A percentile compares a stretch with the other conserved stretches of the same genome.
Evolutionary conservation across 2,797 vertebrate species (phyloP).

Genomic region (Sebastes cheni): DNA sequence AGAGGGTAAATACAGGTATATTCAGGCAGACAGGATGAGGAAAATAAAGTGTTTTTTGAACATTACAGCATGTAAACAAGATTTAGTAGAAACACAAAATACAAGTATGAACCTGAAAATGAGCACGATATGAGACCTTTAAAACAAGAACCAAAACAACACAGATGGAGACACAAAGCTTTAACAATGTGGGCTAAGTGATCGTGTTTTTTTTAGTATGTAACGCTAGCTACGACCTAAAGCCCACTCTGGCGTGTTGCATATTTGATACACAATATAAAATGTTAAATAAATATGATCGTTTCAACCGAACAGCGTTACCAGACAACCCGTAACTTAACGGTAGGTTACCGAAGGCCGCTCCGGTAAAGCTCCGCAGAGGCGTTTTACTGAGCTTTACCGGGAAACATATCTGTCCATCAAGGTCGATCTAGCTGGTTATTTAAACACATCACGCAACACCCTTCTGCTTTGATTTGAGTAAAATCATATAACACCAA

Average conservation of each 20-base stretch:
- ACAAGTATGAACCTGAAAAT: too few species aligned
- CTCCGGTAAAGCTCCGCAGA: slow-evolving; percentile 26
- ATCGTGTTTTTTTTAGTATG: neutral
- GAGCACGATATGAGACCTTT: too few species aligned
- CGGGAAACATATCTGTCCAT: neutral
- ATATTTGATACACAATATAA: neutral
- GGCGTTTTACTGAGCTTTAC: slow-evolving; percentile 23
- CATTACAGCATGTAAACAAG: too few species aligned
- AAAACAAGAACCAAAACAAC: slow-evolving; percentile 4
- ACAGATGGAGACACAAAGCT: neutral
- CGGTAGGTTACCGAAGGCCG: slow-evolving; percentile 30
- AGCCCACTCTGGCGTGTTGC: neutral
- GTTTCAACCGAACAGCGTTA: neutral
- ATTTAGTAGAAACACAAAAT: too few species aligned
- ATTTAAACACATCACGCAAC: neutral
- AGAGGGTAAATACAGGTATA: too few species aligned
- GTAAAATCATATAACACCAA: accelerated
- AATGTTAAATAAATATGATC: neutral
- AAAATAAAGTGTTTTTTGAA: too few species aligned
- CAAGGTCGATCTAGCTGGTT: neutral
- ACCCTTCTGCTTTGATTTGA: accelerated
- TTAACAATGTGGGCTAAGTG: neutral
- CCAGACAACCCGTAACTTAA: neutral
- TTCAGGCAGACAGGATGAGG: too few species aligned
- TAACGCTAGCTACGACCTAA: too few species aligned